These are phyloP conservation scores for Brachionus rubens DNA, from an alignment of 1,140 invertebrate species.

Conservation along the genomic window DNA sequence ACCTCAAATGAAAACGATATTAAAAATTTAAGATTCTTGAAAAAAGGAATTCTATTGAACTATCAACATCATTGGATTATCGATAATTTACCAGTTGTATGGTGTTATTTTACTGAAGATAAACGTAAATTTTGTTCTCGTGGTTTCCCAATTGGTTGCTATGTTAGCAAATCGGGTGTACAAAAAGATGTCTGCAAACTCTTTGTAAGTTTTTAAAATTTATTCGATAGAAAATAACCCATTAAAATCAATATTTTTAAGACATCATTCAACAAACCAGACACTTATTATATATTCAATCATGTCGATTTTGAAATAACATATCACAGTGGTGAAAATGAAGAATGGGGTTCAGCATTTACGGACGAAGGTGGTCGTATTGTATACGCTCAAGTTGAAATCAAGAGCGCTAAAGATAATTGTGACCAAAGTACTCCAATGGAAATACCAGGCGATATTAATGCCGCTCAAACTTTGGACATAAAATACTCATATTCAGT, in stretches of 20 bases:
- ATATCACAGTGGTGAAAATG: conserved; percentile 78
- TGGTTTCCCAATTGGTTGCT: conserved; percentile 97
- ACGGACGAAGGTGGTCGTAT: conserved; percentile 76
- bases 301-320: conserved; percentile 88
- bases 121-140: conserved; percentile 81
- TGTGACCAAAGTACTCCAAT: background rate
- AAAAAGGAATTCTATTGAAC: conserved; percentile 86
- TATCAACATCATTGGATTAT: conserved; percentile 94
- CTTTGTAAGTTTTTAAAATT: conserved; percentile 18
- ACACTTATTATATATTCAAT: conserved; percentile 89
- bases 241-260: no score
- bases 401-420: conserved; percentile 68
- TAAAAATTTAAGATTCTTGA: conserved; percentile 61
- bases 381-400: conserved; percentile 75
- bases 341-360: conserved; percentile 78
- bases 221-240: no score
- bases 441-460: conserved; percentile 37
- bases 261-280: conserved; percentile 49
- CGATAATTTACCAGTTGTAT: conserved; percentile 90
- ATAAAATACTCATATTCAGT: conserved; percentile 43
- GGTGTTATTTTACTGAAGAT: conserved; percentile 78
- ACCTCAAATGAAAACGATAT: conserved; percentile 66
- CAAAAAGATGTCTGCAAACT: conserved; percentile 65
- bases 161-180: conserved; percentile 65
- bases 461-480: conserved; percentile 68